Base-by-base conservation (phyloP, 1,140 invertebrate species). In the Sinonovacula constricta region DNA sequence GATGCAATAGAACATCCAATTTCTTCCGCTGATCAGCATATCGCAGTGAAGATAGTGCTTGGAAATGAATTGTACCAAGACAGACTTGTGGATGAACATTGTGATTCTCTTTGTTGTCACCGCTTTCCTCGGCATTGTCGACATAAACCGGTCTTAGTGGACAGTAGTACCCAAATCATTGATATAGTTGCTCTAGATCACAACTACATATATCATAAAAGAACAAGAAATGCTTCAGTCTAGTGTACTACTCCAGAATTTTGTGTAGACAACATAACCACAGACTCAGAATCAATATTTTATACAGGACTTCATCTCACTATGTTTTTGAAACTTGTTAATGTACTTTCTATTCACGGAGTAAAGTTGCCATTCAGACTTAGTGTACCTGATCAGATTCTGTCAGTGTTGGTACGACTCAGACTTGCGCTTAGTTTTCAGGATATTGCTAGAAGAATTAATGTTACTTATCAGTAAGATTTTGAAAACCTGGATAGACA, bases 341-440 rank as follows among this genome's bases (percentile, higher is more conserved):
- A 22, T 2, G 60, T 56, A 3, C 18, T 71, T 2, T 4, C 54
- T 2, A 5, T n/a, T 5, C 45, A 36, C 28, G 69, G 56, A 14
- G 49, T 36, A 59, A 33, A 33, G 26, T 34, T 71, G 1, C 69
- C 54, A 45, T 71, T 60, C 28, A 71, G 24, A 31, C 3, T 60
- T 5, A 71, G 54, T 26, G 34, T 60, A 28, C 34, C 54, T 15
- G 49, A 71, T 33, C 34, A 71, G 18, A 71, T 71, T 22, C 56
- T 71, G 0, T 45, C 24, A 22, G 69, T 71, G 28, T 36, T 71
- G 2, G 10, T 71, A 30, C n/a, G 56, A 7, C 30, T 71, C 0
- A 60, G 69, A n/a, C 36, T 71, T 56, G 69, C 54, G 2, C 33
- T 71, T 1, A 71, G 54, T 49, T 71, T 71, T 22, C 26, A 57